Evolutionary conservation across 1,140 invertebrate species (phyloP).

Genomic region (Drosophila asahinai): DNA sequence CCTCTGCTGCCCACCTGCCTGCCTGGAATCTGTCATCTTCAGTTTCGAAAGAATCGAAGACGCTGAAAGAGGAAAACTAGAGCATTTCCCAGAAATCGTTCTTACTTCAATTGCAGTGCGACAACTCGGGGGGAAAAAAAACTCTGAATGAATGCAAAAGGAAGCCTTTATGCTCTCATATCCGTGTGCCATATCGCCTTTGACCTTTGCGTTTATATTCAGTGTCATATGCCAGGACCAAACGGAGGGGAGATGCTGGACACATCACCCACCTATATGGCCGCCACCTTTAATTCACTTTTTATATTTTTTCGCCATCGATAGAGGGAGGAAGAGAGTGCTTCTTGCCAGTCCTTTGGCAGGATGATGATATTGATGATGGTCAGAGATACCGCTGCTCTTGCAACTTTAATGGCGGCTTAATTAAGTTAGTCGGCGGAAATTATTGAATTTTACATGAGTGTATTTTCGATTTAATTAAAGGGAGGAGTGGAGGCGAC

Average conservation of each 20-base stretch:
- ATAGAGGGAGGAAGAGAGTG: not conserved
- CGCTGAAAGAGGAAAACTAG: not conserved
- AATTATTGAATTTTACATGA: conserved; percentile 81
- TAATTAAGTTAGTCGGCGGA: conserved; percentile 75
- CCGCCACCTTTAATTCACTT: not conserved
- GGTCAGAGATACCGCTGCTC: conserved; percentile 31
- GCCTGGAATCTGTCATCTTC: not conserved
- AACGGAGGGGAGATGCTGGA: conserved; percentile 2
- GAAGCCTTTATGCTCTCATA: conserved; percentile 11
- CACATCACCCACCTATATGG: not conserved
- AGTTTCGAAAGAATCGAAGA: not conserved
- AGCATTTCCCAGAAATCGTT: not conserved
- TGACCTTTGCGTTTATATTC: conserved; percentile 20
- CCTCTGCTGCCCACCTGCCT: not conserved
- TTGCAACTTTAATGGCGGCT: conserved; percentile 60
- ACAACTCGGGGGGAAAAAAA: not conserved
- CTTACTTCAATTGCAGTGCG: conserved; percentile 10
- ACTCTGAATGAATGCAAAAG: conserved; percentile 6
- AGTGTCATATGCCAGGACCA: conserved; percentile 6
- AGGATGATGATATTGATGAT: conserved; percentile 13
- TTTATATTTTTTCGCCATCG: not conserved
- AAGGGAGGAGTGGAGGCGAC: conserved; percentile 5
- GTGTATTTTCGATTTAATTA: conserved; percentile 76
- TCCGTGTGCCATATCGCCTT: conserved; percentile 14
- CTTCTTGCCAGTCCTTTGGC: not conserved